Evolutionary conservation across 2,797 vertebrate species (phyloP).

Genomic region (Enteromius thamalakanensis): DNA sequence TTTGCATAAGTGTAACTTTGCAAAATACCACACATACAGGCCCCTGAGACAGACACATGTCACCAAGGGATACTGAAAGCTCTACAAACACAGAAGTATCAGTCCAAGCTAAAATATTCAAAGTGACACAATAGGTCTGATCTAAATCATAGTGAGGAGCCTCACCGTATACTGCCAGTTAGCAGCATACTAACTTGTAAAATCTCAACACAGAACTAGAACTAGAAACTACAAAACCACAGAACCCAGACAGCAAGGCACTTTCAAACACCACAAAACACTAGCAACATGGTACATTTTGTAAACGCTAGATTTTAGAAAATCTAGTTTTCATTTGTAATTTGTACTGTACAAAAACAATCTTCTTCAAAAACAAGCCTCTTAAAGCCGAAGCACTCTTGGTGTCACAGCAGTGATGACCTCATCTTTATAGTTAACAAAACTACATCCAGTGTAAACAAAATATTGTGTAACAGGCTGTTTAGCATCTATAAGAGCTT

Average conservation of each 20-base stretch:
- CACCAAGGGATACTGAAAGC: constrained; percentile 55
- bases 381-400: constrained; percentile 52
- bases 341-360: background rate
- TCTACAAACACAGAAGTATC: constrained; percentile 65
- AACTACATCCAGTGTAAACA: constrained; percentile 13
- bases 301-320: too few relatives aligned
- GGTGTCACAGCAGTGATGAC: background rate
- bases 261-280: background rate
- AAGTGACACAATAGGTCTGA: constrained; percentile 65
- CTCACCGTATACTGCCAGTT: background rate
- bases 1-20: background rate
- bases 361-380: constrained; percentile 43
- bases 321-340: too few relatives aligned
- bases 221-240: background rate
- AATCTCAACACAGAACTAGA: background rate
- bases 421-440: constrained; percentile 32
- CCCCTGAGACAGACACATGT: constrained; percentile 21
- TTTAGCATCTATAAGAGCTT: constrained; percentile 26
- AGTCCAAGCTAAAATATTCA: constrained; percentile 64
- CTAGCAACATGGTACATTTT: background rate
- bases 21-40: constrained; percentile 64
- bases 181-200: background rate
- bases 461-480: constrained; percentile 13
- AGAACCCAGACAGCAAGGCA: background rate
- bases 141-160: constrained; percentile 11